Conservation (phyloP, 2,113 vertebrate genomes). For the Orientallactaga bullata region DNA sequence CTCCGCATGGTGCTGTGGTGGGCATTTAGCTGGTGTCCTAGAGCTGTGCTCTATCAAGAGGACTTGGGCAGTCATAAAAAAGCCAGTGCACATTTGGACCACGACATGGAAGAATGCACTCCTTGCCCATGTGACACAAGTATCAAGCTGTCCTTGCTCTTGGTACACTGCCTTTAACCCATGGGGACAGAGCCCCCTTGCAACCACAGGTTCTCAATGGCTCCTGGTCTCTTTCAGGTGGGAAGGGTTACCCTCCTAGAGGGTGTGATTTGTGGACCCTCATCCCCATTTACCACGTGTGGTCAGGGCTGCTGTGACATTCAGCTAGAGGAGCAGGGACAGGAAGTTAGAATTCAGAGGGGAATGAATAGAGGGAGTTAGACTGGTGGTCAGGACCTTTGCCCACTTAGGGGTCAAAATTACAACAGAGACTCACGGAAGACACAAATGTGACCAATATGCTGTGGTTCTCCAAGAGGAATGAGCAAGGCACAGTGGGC, state of each 20-base stretch:
- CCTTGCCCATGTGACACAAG: background rate
- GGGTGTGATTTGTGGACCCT: background rate
- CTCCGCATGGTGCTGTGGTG: background rate
- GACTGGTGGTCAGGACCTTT: background rate
- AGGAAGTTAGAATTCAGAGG: background rate
- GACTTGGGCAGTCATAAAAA: background rate
- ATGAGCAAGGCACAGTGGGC: accelerated
- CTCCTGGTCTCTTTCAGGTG: background rate
- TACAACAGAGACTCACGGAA: accelerated
- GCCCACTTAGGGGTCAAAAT: background rate
- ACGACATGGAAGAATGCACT: background rate
- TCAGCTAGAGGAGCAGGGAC: background rate
- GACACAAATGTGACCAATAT: background rate
- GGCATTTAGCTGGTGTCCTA: background rate
- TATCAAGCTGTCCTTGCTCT: too few relatives aligned
- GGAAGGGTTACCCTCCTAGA: background rate
- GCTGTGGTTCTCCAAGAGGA: background rate
- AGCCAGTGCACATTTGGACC: background rate
- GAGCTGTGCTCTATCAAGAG: background rate
- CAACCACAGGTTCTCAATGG: too few relatives aligned
- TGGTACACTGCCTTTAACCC: too few relatives aligned
- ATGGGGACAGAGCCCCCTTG: too few relatives aligned
- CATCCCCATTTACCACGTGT: accelerated
- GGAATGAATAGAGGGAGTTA: background rate
- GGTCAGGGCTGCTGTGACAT: background rate